These are phyloP conservation scores for Protomyctophum bolini DNA, from an alignment of 2,113 vertebrate species.

Conservation along the genomic window DNA sequence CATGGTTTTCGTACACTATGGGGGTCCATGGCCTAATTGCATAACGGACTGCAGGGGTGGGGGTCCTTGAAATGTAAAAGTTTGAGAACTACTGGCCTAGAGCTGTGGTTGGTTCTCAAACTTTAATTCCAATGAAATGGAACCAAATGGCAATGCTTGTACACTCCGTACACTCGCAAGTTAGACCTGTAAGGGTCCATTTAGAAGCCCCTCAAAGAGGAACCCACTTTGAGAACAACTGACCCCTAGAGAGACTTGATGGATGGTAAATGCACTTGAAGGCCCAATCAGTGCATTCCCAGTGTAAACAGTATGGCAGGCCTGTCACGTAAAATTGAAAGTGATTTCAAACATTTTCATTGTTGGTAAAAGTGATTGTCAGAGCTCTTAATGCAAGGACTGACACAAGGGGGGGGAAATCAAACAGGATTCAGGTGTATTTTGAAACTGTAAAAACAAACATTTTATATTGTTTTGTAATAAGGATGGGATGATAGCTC, in stretches of 20 bases:
- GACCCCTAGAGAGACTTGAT: background rate
- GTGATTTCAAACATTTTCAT: conserved; percentile 27
- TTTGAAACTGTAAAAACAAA: conserved; percentile 5
- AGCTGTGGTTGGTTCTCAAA: no score
- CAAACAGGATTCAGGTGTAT: background rate
- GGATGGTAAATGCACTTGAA: conserved; percentile 10
- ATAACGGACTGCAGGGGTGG: no score
- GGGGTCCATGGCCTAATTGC: no score
- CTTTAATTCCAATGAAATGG: no score
- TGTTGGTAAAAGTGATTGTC: background rate
- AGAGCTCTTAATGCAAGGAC: conserved; percentile 13
- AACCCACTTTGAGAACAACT: no score
- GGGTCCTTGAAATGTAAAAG: no score
- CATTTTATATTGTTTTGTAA: background rate
- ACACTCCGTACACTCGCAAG: no score
- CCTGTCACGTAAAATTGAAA: conserved; percentile 1
- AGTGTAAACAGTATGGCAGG: conserved; percentile 45
- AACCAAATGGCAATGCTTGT: no score
- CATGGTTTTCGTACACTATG: no score
- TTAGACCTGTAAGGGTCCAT: no score
- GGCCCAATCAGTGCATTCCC: conserved; percentile 12
- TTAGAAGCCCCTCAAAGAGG: no score
- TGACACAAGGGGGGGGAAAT: conserved; percentile 8
- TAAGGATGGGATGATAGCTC: conserved; percentile 14
- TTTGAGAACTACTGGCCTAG: no score